Percentiles rank a stretch among this genome's conserved stretches.
These are phyloP conservation scores for Anser brachyrhynchus DNA, from an alignment of 2,113 vertebrate genomes.

Conservation along the genomic window DNA sequence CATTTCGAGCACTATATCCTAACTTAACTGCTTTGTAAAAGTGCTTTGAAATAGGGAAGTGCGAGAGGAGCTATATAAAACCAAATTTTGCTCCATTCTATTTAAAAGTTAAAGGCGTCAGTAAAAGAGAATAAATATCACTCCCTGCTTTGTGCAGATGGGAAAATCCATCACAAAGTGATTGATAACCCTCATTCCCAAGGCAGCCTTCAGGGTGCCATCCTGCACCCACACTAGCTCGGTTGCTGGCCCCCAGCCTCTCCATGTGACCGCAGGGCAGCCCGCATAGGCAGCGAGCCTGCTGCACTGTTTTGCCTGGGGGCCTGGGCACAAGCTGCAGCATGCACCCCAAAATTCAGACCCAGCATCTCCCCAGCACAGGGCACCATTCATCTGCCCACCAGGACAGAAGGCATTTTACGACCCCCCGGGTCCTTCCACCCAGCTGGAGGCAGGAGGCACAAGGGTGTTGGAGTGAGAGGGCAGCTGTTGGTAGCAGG, in stretches of 20 bases:
- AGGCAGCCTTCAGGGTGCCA: background rate
- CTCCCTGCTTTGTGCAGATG: background rate
- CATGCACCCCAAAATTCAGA: background rate
- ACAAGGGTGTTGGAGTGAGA: background rate
- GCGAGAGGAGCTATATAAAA: background rate
- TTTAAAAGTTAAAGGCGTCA: constrained; percentile 20
- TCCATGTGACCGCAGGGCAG: background rate
- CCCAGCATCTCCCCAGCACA: background rate
- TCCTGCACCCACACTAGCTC: background rate
- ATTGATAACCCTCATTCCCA: background rate
- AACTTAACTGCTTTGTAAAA: background rate
- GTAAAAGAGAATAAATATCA: constrained; percentile 22
- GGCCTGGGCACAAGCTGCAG: fast-evolving
- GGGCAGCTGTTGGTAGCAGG: background rate
- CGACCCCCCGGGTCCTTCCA: background rate
- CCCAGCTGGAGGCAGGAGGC: background rate
- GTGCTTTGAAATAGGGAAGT: background rate
- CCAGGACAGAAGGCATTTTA: background rate
- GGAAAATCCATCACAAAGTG: background rate
- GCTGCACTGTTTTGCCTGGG: background rate
- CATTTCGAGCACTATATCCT: background rate
- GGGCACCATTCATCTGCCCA: background rate
- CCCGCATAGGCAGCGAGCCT: background rate
- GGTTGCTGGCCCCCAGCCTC: background rate
- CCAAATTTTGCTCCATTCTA: background rate